These are phyloP conservation scores for Holocentrus rufus DNA, from an alignment of 2,797 vertebrate species.

Conservation along the genomic window DNA sequence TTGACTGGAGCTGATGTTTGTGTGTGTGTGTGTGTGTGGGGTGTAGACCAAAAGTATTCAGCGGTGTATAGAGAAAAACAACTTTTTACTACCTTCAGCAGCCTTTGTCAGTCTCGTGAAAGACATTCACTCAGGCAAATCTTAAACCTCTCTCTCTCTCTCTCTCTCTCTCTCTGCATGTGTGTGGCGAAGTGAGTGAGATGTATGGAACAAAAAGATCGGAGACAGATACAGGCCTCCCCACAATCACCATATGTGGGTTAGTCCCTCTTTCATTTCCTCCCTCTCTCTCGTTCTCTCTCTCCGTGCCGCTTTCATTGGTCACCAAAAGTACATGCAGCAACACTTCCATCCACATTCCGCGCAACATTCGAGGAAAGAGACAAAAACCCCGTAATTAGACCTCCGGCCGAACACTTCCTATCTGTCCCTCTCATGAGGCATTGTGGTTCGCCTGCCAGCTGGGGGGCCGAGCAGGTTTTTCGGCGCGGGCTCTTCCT, in stretches of 20 bases:
- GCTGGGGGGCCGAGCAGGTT: conserved; percentile 25
- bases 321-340: conserved; percentile 9
- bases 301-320: not conserved
- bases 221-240: conserved; percentile 31
- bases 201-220: conserved; percentile 15
- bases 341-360: conserved; percentile 42
- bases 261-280: conserved; percentile 53
- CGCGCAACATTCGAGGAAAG: not conserved
- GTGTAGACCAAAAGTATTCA: too few species aligned
- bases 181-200: conserved; percentile 17
- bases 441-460: conserved; percentile 32
- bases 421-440: conserved; percentile 33
- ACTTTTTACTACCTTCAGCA: not conserved
- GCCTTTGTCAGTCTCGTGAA: too few species aligned
- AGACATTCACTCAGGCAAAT: not conserved
- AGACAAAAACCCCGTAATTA: conserved; percentile 49
- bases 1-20: conserved; percentile 4
- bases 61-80: not conserved
- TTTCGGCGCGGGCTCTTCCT: conserved; percentile 46
- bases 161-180: not conserved
- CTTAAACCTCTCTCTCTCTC: not conserved
- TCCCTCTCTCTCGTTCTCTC: conserved; percentile 5
- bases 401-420: conserved; percentile 12
- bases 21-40: not conserved
- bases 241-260: conserved; percentile 54